Evolutionary conservation across 2,888 invertebrate genomes (phyloP).

Genomic region (Cyclophora punctaria): DNA sequence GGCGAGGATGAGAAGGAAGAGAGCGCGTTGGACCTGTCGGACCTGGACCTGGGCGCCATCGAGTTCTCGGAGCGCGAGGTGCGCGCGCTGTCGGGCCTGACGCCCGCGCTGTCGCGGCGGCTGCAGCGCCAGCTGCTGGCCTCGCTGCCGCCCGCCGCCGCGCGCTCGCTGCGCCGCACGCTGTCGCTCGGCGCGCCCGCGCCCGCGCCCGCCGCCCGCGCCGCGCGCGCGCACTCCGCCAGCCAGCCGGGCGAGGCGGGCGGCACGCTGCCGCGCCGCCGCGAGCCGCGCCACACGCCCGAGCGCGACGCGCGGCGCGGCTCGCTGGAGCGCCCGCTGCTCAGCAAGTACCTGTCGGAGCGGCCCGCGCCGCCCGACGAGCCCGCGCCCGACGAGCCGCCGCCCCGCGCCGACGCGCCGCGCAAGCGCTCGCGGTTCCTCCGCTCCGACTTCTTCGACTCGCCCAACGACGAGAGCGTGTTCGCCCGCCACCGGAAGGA

Average conservation of each 20-base stretch:
- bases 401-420: constrained; percentile 49
- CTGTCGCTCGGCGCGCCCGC: constrained; percentile 63
- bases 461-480: constrained; percentile 79
- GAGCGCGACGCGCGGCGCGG: constrained; percentile 29
- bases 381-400: constrained; percentile 43
- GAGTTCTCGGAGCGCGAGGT: constrained; percentile 82
- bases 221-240: constrained; percentile 46
- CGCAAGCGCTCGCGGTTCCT: constrained; percentile 80
- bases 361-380: constrained; percentile 44
- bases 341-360: constrained; percentile 73
- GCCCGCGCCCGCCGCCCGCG: constrained; percentile 31
- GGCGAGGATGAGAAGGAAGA: constrained; percentile 32
- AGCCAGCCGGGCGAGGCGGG: constrained; percentile 14
- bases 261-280: constrained; percentile 37
- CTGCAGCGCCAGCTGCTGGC: constrained; percentile 82
- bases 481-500: constrained; percentile 77
- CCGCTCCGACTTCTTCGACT: constrained; percentile 85
- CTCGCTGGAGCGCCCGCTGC: constrained; percentile 68
- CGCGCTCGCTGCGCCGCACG: constrained; percentile 79
- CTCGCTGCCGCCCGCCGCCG: constrained; percentile 81
- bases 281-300: constrained; percentile 18
- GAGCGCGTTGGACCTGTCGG: constrained; percentile 71
- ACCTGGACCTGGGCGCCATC: constrained; percentile 80
- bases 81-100: constrained; percentile 79
- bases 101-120: constrained; percentile 81